Evolutionary conservation across 2,797 vertebrate species (phyloP).

Genomic region (Tolypeutes matacus): DNA sequence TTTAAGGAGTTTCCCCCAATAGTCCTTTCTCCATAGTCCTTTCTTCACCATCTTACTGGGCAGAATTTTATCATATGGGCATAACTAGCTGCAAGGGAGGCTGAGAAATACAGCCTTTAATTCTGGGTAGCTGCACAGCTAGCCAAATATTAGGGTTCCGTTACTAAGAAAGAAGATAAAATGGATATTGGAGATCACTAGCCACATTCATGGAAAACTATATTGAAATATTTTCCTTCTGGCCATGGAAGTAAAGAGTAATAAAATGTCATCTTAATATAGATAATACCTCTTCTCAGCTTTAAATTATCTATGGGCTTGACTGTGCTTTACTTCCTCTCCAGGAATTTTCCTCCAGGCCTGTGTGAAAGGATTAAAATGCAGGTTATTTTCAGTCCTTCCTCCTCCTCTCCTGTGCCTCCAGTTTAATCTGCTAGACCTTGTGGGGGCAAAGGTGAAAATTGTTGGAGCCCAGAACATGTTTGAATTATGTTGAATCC

Average conservation of each 20-base stretch:
- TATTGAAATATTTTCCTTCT: background rate
- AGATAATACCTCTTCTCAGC: background rate
- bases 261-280: background rate
- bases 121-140: background rate
- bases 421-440: background rate
- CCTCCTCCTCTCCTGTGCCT: background rate
- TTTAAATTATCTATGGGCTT: background rate
- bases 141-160: background rate
- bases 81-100: background rate
- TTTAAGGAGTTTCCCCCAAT: background rate
- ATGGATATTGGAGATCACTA: background rate
- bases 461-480: background rate
- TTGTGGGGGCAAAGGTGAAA: slow-evolving; percentile 11
- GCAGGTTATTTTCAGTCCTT: background rate
- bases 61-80: background rate
- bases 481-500: background rate
- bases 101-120: background rate
- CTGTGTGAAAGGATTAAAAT: background rate
- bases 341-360: background rate
- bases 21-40: background rate
- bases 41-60: background rate
- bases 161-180: background rate
- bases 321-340: background rate
- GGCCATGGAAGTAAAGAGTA: background rate
- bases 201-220: background rate